Percentiles rank a stretch among this genome's conserved stretches.
Conservation (phyloP, 2,888 invertebrate species). For the Dasypogon diadema region DNA sequence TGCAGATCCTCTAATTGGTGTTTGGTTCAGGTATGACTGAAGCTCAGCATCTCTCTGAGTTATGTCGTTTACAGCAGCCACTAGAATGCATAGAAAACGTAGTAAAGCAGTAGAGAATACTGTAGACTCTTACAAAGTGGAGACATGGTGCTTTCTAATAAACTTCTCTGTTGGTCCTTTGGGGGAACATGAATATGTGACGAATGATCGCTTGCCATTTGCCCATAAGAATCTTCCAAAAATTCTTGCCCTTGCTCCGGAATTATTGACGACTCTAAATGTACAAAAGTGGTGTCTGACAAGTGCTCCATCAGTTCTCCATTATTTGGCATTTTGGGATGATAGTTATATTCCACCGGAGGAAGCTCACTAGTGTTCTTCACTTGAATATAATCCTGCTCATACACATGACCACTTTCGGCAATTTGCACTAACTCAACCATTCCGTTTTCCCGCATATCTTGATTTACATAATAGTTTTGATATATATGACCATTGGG, state of each 20-base stretch:
- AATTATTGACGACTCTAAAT: slow-evolving; percentile 46
- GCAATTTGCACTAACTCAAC: slow-evolving; percentile 56
- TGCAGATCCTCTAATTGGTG: slow-evolving; percentile 51
- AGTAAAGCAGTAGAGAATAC: not conserved
- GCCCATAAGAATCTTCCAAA: slow-evolving; percentile 14
- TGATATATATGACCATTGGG: slow-evolving; percentile 59
- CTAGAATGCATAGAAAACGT: slow-evolving; percentile 56
- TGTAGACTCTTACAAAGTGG: slow-evolving; percentile 58
- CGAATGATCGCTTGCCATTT: not conserved
- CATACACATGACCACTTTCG: slow-evolving; percentile 51
- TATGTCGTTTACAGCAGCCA: slow-evolving; percentile 60
- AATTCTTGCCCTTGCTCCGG: slow-evolving; percentile 27
- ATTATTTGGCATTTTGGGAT: slow-evolving; percentile 29
- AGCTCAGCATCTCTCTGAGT: slow-evolving; percentile 59
- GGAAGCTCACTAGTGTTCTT: slow-evolving; percentile 15
- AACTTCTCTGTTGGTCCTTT: slow-evolving; percentile 58
- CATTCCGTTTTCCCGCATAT: slow-evolving; percentile 8
- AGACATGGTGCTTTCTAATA: slow-evolving; percentile 60
- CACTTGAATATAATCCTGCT: slow-evolving; percentile 50
- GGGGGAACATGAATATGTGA: slow-evolving; percentile 9
- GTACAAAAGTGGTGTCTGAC: slow-evolving; percentile 44
- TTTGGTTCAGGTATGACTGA: slow-evolving; percentile 58
- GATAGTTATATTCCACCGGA: slow-evolving; percentile 42
- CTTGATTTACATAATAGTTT: slow-evolving; percentile 55
- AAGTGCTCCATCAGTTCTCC: slow-evolving; percentile 49